Percentiles rank a stretch among this genome's conserved stretches.
Evolutionary conservation across 2,113 vertebrate species (phyloP).

Genomic region (Petroica traversi): DNA sequence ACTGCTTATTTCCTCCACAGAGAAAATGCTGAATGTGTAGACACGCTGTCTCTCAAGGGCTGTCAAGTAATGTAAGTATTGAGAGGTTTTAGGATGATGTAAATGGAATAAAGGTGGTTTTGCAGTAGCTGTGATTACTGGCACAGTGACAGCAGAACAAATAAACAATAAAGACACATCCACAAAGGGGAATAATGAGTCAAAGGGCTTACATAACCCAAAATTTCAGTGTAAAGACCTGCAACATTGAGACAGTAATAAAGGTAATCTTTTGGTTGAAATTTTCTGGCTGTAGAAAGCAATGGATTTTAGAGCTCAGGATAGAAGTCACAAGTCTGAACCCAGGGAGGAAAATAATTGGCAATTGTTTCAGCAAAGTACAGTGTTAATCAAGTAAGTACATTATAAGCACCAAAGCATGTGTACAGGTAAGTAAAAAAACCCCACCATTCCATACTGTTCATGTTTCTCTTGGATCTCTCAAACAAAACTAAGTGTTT

Average conservation of each 20-base stretch:
- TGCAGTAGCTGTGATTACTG: neutral
- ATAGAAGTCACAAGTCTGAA: neutral
- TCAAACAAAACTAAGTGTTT: neutral
- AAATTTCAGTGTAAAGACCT: neutral
- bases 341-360: neutral
- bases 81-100: constrained; percentile 7
- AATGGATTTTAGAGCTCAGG: neutral
- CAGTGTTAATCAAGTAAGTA: neutral
- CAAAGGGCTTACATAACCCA: neutral
- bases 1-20: constrained; percentile 7
- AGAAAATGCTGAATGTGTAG: neutral
- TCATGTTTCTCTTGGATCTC: neutral
- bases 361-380: neutral
- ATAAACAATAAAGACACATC: neutral
- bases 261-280: neutral
- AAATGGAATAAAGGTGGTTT: constrained; percentile 15
- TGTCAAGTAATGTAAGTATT: neutral
- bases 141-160: neutral
- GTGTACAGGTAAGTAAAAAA: neutral
- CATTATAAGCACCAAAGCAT: neutral
- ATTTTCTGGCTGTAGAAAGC: neutral
- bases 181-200: neutral
- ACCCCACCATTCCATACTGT: accelerated
- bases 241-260: neutral
- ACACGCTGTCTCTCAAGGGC: neutral